phyloP scores from a whole-genome alignment of 2,888 invertebrate species.

The Tachina grossa region DNA sequence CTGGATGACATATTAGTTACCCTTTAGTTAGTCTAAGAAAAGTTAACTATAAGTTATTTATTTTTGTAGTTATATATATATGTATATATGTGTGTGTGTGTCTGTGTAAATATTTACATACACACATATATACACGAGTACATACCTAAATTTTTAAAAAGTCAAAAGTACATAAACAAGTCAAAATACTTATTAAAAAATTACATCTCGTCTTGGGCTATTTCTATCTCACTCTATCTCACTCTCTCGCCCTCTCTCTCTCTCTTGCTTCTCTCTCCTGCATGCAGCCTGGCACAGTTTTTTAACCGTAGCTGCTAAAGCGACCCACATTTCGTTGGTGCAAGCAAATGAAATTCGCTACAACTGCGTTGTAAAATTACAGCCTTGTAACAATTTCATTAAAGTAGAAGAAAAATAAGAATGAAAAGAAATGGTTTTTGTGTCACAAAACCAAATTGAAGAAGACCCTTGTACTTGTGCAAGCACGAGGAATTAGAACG shows the following conservation, averaged over 20 bases:
- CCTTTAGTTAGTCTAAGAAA: too few relatives aligned
- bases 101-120: too few relatives aligned
- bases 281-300: slow-evolving; percentile 9
- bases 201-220: slow-evolving; percentile 3
- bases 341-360: slow-evolving; percentile 45
- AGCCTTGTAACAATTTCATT: slow-evolving; percentile 68
- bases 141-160: too few relatives aligned
- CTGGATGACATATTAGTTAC: too few relatives aligned
- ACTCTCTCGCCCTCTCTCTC: background rate
- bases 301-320: background rate
- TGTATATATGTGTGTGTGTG: too few relatives aligned
- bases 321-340: slow-evolving; percentile 49
- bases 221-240: background rate
- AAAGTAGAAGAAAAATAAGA: slow-evolving; percentile 39
- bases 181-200: slow-evolving; percentile 4
- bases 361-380: slow-evolving; percentile 63
- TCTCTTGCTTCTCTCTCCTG: background rate
- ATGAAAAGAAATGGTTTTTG: slow-evolving; percentile 30
- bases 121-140: too few relatives aligned
- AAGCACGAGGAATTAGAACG: slow-evolving; percentile 12
- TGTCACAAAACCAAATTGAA: slow-evolving; percentile 20
- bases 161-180: background rate
- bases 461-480: slow-evolving; percentile 11
- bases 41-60: too few relatives aligned
- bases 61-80: too few relatives aligned